These are phyloP conservation scores for Labeo calbasu DNA, from an alignment of 2,797 vertebrate genomes.

Conservation along the genomic window DNA sequence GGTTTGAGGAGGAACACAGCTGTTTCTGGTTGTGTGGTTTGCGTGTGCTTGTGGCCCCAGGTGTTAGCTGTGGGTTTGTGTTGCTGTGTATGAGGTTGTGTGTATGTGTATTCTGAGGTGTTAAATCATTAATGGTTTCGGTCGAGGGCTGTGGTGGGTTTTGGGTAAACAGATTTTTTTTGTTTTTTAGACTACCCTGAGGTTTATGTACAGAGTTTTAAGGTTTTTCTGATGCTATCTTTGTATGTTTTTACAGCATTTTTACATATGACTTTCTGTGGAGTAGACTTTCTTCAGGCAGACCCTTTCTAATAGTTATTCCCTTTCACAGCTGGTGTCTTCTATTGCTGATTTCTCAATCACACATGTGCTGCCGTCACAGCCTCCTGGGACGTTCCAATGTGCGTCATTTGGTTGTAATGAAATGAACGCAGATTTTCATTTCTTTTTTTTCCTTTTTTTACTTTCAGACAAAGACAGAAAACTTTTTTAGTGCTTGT, in stretches of 20 bases:
- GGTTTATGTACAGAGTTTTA: neutral
- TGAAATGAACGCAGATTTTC: neutral
- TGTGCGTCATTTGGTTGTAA: neutral
- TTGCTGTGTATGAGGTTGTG: slow-evolving; percentile 18
- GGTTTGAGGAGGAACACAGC: slow-evolving; percentile 42
- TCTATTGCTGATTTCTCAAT: slow-evolving; percentile 17
- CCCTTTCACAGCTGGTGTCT: neutral
- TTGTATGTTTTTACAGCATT: neutral
- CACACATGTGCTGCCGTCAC: slow-evolving; percentile 5
- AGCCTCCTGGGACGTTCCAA: neutral
- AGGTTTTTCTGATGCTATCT: neutral
- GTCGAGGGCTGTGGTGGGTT: slow-evolving; percentile 19
- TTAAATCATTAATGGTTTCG: slow-evolving; percentile 34
- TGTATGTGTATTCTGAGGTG: neutral
- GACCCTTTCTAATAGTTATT: neutral
- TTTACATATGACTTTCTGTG: slow-evolving; percentile 3
- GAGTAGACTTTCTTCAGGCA: neutral
- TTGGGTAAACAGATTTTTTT: slow-evolving; percentile 2
- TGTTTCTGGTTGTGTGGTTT: slow-evolving; percentile 47
- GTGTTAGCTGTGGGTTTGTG: slow-evolving; percentile 37
- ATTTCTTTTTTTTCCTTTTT: neutral
- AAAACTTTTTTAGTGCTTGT: neutral
- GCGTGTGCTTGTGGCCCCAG: slow-evolving; percentile 45
- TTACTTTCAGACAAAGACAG: neutral
- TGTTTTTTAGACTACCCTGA: slow-evolving; percentile 1